Base-by-base conservation (phyloP, 2,797 vertebrate genomes). In the Cryptoblepharus egeriae region DNA sequence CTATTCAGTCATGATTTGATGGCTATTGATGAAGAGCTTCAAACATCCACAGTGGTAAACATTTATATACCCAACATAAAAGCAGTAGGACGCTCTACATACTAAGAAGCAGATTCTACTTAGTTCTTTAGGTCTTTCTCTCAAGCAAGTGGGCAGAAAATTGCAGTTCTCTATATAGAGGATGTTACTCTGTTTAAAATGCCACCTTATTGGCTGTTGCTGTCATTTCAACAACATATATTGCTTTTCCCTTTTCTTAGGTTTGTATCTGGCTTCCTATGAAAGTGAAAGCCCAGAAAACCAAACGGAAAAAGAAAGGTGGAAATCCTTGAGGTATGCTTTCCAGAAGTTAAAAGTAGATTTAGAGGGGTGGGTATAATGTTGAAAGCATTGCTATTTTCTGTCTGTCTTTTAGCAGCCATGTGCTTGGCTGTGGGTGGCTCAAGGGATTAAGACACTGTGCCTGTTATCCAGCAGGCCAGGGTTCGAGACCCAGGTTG, bases 211-310 rank as follows among this genome's bases (percentile, higher is more conserved):
- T 5, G 3, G 1, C 49, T 77, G 3, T n/a, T 39, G 1, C n/a
- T 79, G 49, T 77, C 79, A 26, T 42, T 81, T 84, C n/a, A 83
- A 12, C 89, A 88, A 90, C 10, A 32, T 45, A 5, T 80, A 22
- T 26, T 86, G 91, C 75, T 77, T 67, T 35, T 85, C 79, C 28
- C 64, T 26, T 86, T 83, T 32, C n/a, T 37, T 76, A 96, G 96
- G 96, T 91, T 94, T 96, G 82, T 96, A 96, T 91, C 89, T 96
- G 94, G 96, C 96, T 90, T 96, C 96, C 57, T 96, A 96, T 86
- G 96, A 96, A 91, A 96, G 95, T 84, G 96, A 96, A 90, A 96
- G 95, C 82, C 96, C 96, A 0, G 96, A 96, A 90, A 96, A 96
- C 89, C 96, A 96, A 88, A 95, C 95, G 55, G 96, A 96, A 90